A percentile compares a stretch with the other conserved stretches of the same genome.
Conservation (phyloP, 1,140 invertebrate species). For the Brachystomella parvula region DNA sequence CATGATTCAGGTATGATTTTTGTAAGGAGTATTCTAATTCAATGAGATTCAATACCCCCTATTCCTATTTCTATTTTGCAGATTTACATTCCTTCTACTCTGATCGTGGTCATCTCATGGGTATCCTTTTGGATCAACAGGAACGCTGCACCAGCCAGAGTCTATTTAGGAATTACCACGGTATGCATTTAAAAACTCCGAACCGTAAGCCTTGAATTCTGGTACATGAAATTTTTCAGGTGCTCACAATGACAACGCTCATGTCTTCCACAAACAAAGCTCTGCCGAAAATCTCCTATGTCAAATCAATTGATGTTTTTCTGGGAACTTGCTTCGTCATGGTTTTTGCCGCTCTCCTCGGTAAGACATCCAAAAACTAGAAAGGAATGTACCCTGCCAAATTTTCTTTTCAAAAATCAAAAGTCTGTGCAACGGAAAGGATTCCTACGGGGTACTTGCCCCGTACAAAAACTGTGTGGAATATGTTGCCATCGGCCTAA, state of each 20-base stretch:
- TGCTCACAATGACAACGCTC: slow-evolving; percentile 96
- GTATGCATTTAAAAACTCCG: slow-evolving; percentile 40
- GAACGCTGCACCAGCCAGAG: slow-evolving; percentile 88
- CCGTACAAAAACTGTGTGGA: too few relatives aligned
- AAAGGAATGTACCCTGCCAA: too few relatives aligned
- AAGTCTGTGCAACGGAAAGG: too few relatives aligned
- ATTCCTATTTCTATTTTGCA: too few relatives aligned
- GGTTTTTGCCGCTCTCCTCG: slow-evolving; percentile 65
- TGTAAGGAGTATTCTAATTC: too few relatives aligned
- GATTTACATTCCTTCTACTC: slow-evolving; percentile 88
- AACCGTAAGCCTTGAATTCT: not conserved
- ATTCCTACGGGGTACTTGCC: too few relatives aligned
- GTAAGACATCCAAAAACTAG: slow-evolving; percentile 4
- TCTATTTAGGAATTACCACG: slow-evolving; percentile 91
- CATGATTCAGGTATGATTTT: slow-evolving; percentile 95
- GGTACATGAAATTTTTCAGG: slow-evolving; percentile 42
- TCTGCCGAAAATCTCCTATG: slow-evolving; percentile 95
- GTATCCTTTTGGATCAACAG: slow-evolving; percentile 59
- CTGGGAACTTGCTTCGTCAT: slow-evolving; percentile 96
- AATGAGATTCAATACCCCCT: too few relatives aligned
- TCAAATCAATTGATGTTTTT: slow-evolving; percentile 97
- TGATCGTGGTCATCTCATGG: slow-evolving; percentile 61
- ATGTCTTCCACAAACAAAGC: slow-evolving; percentile 97
- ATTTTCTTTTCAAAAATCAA: too few relatives aligned
- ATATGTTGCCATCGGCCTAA: too few relatives aligned